phyloP scores from a whole-genome alignment of 2,797 vertebrate genomes.

The Scolopax rusticola region DNA sequence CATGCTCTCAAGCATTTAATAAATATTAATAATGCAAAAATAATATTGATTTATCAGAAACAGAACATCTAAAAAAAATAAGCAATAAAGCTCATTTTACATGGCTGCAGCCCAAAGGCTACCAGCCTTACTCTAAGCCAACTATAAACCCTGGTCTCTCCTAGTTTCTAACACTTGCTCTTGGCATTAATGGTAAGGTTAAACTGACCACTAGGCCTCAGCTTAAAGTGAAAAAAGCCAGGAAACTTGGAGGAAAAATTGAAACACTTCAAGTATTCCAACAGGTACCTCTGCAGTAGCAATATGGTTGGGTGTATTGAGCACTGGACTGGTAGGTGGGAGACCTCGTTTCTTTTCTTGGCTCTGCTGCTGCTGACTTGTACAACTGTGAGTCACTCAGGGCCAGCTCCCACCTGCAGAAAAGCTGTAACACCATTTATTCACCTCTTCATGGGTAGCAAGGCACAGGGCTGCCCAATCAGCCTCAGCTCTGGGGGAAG shows the following conservation, averaged over 20 bases:
- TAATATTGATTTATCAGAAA: slow-evolving; percentile 29
- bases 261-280: background rate
- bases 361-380: background rate
- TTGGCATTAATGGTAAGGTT: background rate
- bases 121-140: background rate
- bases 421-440: background rate
- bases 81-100: background rate
- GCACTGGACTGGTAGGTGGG: background rate
- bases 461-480: background rate
- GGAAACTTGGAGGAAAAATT: background rate
- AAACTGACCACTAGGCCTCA: background rate
- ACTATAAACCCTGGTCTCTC: background rate
- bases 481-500: background rate
- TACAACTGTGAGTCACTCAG: background rate
- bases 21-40: slow-evolving; percentile 60
- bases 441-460: background rate
- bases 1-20: slow-evolving; percentile 52
- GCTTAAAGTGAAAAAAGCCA: background rate
- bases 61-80: background rate
- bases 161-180: background rate
- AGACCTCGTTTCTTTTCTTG: background rate
- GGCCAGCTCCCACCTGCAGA: background rate
- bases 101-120: background rate
- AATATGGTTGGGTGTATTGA: rapidly evolving
- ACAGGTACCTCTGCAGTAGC: background rate